phyloP scores from a whole-genome alignment of 2,888 invertebrate species.

The Alviniconcha strummeri region DNA sequence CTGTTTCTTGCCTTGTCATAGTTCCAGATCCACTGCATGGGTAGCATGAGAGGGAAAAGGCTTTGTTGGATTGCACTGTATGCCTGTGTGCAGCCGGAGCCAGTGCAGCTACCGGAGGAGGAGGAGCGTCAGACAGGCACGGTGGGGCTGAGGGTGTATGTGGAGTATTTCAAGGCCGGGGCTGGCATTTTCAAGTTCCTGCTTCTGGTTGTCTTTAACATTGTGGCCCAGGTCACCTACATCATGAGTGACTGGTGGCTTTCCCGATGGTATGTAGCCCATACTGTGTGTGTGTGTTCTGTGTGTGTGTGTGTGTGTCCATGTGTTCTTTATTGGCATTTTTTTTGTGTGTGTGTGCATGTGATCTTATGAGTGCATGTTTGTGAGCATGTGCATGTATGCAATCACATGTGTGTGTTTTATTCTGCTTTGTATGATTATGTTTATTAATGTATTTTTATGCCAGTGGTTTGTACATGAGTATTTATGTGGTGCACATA shows the following conservation, averaged over 20 bases:
- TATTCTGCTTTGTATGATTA: no score
- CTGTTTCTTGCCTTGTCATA: no score
- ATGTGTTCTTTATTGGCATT: background rate
- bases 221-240: constrained; percentile 82
- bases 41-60: no score
- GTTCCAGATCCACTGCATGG: no score
- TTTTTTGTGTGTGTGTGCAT: background rate
- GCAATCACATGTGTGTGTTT: no score
- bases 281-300: background rate
- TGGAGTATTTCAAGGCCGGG: constrained; percentile 83
- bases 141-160: constrained; percentile 79
- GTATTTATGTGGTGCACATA: no score
- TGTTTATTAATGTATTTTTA: no score
- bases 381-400: no score
- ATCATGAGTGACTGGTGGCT: constrained; percentile 87
- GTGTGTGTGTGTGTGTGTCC: background rate
- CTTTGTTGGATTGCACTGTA: background rate
- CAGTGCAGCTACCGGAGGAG: constrained; percentile 62
- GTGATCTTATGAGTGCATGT: no score
- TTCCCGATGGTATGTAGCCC: constrained; percentile 80
- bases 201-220: constrained; percentile 77
- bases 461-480: no score
- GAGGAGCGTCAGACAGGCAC: constrained; percentile 75
- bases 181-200: constrained; percentile 78
- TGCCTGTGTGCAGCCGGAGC: constrained; percentile 53